These are phyloP conservation scores for Numenius phaeopus DNA, from an alignment of 2,797 vertebrate genomes.

Conservation along the genomic window DNA sequence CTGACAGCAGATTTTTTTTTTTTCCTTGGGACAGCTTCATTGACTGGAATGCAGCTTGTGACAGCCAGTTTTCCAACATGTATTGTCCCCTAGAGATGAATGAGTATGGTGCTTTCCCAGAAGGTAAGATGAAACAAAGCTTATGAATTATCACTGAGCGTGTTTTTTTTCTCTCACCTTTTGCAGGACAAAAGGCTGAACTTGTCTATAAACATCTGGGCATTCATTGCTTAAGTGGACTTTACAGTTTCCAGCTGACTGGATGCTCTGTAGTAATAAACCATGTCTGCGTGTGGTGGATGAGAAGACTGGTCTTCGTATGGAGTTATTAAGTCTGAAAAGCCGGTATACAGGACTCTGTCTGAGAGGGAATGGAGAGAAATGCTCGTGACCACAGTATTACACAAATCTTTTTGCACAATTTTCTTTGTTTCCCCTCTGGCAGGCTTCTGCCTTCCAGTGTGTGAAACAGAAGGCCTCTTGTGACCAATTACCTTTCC, in stretches of 20 bases:
- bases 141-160: background rate
- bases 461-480: slow-evolving; percentile 57
- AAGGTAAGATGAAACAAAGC: slow-evolving; percentile 74
- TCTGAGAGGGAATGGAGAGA: background rate
- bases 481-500: slow-evolving; percentile 60
- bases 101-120: slow-evolving; percentile 80
- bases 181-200: background rate
- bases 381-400: background rate
- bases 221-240: background rate
- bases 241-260: background rate
- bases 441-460: slow-evolving; percentile 53
- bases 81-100: slow-evolving; percentile 82
- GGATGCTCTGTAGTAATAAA: slow-evolving; percentile 26
- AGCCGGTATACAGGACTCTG: background rate
- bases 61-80: slow-evolving; percentile 80
- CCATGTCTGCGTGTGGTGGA: background rate
- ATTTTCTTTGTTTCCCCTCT: slow-evolving; percentile 62
- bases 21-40: slow-evolving; percentile 72
- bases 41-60: slow-evolving; percentile 81
- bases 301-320: background rate
- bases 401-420: slow-evolving; percentile 29
- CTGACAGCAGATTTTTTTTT: slow-evolving; percentile 23
- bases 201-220: background rate
- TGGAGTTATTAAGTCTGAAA: slow-evolving; percentile 28
- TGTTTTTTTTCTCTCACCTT: background rate